These are phyloP conservation scores for Psittacula echo DNA, from an alignment of 2,797 vertebrate species.

Conservation along the genomic window DNA sequence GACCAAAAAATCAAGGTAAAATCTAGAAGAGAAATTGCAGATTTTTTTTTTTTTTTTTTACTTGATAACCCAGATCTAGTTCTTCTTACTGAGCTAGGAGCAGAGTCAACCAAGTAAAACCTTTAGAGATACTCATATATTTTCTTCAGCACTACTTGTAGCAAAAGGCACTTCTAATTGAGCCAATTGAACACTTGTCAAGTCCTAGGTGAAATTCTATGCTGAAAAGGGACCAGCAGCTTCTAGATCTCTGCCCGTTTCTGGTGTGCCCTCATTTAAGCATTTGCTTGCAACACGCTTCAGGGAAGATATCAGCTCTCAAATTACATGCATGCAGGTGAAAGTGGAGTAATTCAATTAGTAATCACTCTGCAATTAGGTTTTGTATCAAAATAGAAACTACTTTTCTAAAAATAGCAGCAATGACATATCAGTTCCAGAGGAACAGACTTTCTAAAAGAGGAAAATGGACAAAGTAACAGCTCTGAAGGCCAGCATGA, in stretches of 20 bases:
- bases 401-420: slow-evolving; percentile 31
- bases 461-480: not conserved
- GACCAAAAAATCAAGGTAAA: not conserved
- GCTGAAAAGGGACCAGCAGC: not conserved
- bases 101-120: not conserved
- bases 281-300: not conserved
- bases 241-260: not conserved
- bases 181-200: not conserved
- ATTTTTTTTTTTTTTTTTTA: not conserved
- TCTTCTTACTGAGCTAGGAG: not conserved
- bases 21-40: not conserved
- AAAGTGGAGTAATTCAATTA: slow-evolving; percentile 16
- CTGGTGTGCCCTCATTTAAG: not conserved
- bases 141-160: not conserved
- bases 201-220: not conserved
- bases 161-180: not conserved
- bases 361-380: slow-evolving; percentile 34
- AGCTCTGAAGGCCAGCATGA: not conserved
- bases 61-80: not conserved
- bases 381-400: slow-evolving; percentile 49
- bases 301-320: not conserved
- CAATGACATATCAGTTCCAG: not conserved
- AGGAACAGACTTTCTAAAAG: not conserved
- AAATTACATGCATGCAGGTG: not conserved
- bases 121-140: not conserved